phyloP scores from a whole-genome alignment of 1,140 invertebrate species.

The Lethocerus indicus region DNA sequence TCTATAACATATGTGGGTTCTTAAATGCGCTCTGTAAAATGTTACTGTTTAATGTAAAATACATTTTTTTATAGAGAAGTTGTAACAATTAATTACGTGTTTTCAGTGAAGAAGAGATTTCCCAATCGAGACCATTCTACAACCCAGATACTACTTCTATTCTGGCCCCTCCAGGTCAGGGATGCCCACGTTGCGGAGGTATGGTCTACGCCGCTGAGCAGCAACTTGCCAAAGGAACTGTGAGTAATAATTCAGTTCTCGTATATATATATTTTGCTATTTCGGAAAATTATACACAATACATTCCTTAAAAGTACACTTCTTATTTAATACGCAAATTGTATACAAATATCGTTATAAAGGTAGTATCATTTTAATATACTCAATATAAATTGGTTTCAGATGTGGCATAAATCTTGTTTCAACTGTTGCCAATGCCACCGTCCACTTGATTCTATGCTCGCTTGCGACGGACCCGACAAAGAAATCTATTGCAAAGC shows the following conservation, averaged over 20 bases:
- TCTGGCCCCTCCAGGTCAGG: slow-evolving; percentile 69
- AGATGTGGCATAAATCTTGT: slow-evolving; percentile 91
- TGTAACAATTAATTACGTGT: no score
- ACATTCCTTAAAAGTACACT: no score
- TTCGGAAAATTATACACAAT: no score
- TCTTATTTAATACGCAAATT: no score
- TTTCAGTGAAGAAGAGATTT: slow-evolving; percentile 63
- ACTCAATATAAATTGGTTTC: slow-evolving; percentile 4
- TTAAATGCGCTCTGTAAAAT: no score
- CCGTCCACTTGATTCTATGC: slow-evolving; percentile 81
- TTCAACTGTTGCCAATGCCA: slow-evolving; percentile 87
- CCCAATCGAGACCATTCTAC: slow-evolving; percentile 51
- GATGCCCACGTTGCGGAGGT: slow-evolving; percentile 79
- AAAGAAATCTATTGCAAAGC: slow-evolving; percentile 74
- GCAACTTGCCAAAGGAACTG: slow-evolving; percentile 78
- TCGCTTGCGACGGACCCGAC: slow-evolving; percentile 77
- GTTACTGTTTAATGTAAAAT: no score
- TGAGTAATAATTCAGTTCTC: slow-evolving; percentile 25
- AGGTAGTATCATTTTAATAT: not conserved
- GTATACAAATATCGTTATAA: not conserved
- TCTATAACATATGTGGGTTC: no score
- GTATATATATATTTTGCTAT: not conserved
- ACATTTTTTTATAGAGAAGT: no score
- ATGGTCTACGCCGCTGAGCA: slow-evolving; percentile 89
- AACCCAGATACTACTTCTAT: slow-evolving; percentile 76